Conservation (phyloP, 2,797 vertebrate species). For the Microcaecilia unicolor region DNA sequence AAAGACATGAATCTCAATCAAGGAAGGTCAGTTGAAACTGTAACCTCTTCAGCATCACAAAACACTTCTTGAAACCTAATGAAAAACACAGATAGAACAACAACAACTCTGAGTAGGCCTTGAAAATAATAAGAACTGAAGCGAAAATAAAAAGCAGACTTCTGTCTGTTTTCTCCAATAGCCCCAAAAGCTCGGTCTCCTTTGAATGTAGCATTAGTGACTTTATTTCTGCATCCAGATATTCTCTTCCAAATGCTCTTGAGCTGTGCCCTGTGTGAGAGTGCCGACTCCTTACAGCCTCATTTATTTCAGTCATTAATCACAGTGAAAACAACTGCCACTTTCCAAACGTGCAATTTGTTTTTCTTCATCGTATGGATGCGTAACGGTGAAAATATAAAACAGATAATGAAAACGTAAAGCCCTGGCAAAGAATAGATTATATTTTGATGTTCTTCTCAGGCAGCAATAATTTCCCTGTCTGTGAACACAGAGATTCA, state of each 20-base stretch:
- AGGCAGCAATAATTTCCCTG: no score
- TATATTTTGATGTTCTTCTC: no score
- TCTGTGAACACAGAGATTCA: no score
- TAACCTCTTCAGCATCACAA: neutral
- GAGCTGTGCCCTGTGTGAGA: slow-evolving; percentile 10
- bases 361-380: no score
- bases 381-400: no score
- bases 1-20: neutral
- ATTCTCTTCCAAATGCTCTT: neutral
- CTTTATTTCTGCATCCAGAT: slow-evolving; percentile 10
- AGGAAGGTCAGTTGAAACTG: neutral
- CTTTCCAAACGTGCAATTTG: slow-evolving; percentile 4
- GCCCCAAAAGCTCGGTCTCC: neutral
- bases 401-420: no score
- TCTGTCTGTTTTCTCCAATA: slow-evolving; percentile 2
- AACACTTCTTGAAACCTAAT: neutral
- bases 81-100: slow-evolving; percentile 3
- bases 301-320: slow-evolving; percentile 4
- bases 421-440: no score
- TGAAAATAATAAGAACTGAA: slow-evolving; percentile 1
- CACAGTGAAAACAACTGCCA: slow-evolving; percentile 1
- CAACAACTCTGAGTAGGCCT: slow-evolving; percentile 4
- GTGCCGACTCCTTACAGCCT: neutral
- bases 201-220: neutral
- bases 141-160: slow-evolving; percentile 4